These are phyloP conservation scores for Gorsachius goisagi DNA, from an alignment of 2,113 vertebrate genomes.

Conservation along the genomic window DNA sequence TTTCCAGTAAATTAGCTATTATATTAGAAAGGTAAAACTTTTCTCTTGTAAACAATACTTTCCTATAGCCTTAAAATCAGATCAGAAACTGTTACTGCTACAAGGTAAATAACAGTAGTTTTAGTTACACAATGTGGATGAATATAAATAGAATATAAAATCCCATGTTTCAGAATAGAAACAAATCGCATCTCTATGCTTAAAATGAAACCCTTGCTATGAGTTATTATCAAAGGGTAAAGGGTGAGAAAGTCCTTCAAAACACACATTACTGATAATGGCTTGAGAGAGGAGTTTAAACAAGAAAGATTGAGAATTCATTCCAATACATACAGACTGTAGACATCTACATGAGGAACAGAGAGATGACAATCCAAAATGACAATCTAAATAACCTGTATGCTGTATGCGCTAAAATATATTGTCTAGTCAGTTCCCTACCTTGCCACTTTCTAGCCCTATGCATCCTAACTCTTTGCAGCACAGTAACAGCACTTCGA, in stretches of 20 bases:
- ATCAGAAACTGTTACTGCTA: not conserved
- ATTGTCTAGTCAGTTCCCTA: not conserved
- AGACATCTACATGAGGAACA: not conserved
- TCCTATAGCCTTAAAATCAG: not conserved
- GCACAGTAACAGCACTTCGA: not conserved
- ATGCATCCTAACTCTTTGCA: not conserved
- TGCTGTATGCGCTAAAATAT: not conserved
- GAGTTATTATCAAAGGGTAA: not conserved
- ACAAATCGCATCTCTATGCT: not conserved
- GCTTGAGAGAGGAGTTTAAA: not conserved
- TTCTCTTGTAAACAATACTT: not conserved
- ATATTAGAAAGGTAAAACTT: not conserved
- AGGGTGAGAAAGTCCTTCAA: not conserved
- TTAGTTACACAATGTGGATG: not conserved
- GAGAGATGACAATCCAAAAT: not conserved
- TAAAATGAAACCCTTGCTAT: not conserved
- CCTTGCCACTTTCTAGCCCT: not conserved
- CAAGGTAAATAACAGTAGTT: not conserved
- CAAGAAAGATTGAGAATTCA: not conserved
- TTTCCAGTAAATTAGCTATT: not conserved
- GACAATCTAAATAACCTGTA: not conserved
- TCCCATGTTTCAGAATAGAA: not conserved
- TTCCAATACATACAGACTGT: not conserved
- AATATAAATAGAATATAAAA: not conserved
- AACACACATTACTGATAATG: not conserved